A percentile compares a stretch with the other conserved stretches of the same genome.
phyloP scores from a whole-genome alignment of 1,140 invertebrate genomes.

The Phthorimaea operculella region DNA sequence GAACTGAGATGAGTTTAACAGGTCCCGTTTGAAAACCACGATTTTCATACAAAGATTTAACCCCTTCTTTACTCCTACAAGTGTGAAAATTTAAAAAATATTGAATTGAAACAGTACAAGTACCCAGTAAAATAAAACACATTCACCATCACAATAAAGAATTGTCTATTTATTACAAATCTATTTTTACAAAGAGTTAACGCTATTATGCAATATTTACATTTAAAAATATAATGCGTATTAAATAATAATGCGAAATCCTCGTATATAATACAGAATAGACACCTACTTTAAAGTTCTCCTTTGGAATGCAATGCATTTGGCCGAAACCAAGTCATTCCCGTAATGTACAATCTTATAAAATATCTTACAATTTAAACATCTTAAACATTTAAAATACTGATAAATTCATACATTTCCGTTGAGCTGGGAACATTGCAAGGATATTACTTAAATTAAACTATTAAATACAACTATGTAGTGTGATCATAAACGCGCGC shows the following conservation, averaged over 20 bases:
- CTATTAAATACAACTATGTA: no score
- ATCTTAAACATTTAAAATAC: constrained; percentile 33
- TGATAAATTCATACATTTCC: constrained; percentile 26
- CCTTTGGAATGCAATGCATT: constrained; percentile 60
- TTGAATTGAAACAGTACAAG: no score
- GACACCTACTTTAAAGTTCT: constrained; percentile 31
- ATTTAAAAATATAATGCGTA: background rate
- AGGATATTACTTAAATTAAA: background rate
- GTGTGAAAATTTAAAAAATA: no score
- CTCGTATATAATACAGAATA: constrained; percentile 1
- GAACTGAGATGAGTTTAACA: no score
- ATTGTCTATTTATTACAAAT: no score
- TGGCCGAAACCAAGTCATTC: constrained; percentile 44
- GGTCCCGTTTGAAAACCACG: no score
- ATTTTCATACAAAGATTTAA: no score
- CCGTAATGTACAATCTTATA: constrained; percentile 16
- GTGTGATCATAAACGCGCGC: no score
- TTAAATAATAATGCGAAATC: background rate
- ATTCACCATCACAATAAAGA: no score
- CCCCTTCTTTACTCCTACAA: no score
- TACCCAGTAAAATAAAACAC: no score
- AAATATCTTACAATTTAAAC: background rate
- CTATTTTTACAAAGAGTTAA: no score
- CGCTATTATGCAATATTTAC: background rate
- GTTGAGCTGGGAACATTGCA: constrained; percentile 8